These are phyloP conservation scores for Cephus cinctus DNA, from an alignment of 1,140 invertebrate species.

Conservation along the genomic window DNA sequence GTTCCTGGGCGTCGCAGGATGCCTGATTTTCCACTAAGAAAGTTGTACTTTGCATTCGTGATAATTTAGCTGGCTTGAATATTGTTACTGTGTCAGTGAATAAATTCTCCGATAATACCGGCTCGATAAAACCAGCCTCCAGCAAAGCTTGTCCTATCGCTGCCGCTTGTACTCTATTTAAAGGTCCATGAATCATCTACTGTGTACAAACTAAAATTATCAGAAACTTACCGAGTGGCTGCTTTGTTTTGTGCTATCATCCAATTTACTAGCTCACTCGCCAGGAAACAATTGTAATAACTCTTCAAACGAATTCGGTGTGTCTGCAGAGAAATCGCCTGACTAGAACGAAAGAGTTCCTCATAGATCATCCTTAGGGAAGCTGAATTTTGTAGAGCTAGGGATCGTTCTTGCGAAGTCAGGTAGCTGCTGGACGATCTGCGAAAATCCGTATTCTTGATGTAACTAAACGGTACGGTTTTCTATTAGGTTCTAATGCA, in stretches of 20 bases:
- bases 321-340: constrained; percentile 63
- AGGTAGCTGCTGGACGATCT: constrained; percentile 54
- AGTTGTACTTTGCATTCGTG: constrained; percentile 50
- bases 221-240: constrained; percentile 42
- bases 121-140: constrained; percentile 75
- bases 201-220: constrained; percentile 3
- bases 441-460: too few species aligned
- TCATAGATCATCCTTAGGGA: constrained; percentile 73
- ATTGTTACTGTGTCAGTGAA: constrained; percentile 59
- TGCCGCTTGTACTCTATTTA: constrained; percentile 71
- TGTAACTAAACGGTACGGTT: too few species aligned
- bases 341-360: constrained; percentile 64
- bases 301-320: constrained; percentile 68
- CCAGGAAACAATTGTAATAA: constrained; percentile 68
- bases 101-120: constrained; percentile 58
- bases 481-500: too few species aligned
- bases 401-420: constrained; percentile 63
- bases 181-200: constrained; percentile 3
- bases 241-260: constrained; percentile 71
- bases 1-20: constrained; percentile 61
- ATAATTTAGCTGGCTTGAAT: constrained; percentile 55
- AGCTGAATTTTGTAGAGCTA: constrained; percentile 69
- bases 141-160: constrained; percentile 80
- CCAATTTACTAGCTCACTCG: constrained; percentile 77
- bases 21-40: constrained; percentile 42